These are phyloP conservation scores for Aricia artaxerxes DNA, from an alignment of 2,888 invertebrate species.

Conservation along the genomic window DNA sequence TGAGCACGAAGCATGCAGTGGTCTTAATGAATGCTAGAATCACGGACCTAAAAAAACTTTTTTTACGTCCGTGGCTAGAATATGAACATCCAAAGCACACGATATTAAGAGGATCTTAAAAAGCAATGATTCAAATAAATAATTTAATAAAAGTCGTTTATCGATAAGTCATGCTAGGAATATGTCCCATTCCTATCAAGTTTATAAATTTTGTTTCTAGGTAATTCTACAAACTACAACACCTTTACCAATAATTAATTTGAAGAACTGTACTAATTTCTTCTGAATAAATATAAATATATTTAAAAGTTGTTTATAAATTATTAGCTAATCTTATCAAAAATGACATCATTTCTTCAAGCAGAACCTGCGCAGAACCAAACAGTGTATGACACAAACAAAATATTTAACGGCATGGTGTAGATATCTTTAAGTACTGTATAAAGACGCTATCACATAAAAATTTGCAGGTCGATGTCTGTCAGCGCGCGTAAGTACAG, in stretches of 20 bases:
- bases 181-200: background rate
- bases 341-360: conserved; percentile 4
- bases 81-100: conserved; percentile 1
- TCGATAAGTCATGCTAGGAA: conserved; percentile 14
- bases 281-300: background rate
- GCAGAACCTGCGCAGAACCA: background rate
- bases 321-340: conserved; percentile 12
- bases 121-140: background rate
- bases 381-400: background rate
- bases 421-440: too few species aligned
- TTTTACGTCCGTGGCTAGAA: too few species aligned
- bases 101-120: background rate
- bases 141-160: background rate
- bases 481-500: too few species aligned
- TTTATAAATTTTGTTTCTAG: background rate
- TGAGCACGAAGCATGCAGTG: conserved; percentile 20
- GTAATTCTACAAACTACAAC: background rate
- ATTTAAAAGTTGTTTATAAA: background rate
- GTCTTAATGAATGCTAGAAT: background rate
- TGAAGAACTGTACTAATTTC: background rate
- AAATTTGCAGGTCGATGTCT: too few species aligned
- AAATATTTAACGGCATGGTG: background rate
- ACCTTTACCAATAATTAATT: background rate
- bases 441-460: too few species aligned
- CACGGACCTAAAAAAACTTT: too few species aligned